phyloP scores from a whole-genome alignment of 2,888 invertebrate genomes.

The Geotrupes spiniger region DNA sequence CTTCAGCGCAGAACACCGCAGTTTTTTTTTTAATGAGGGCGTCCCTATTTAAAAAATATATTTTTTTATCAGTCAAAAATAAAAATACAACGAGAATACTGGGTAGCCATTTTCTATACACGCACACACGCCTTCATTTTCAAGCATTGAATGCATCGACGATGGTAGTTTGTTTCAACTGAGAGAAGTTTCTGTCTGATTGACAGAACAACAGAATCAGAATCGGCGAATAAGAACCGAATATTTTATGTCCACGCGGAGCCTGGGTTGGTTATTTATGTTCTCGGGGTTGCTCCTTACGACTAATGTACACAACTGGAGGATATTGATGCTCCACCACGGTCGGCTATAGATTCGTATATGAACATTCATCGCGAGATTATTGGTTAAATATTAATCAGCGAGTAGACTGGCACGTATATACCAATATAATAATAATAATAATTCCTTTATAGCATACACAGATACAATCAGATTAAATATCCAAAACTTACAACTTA shows the following conservation, averaged over 20 bases:
- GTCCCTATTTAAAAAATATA: too few relatives aligned
- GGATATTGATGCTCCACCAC: conserved; percentile 9
- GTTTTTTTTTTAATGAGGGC: too few relatives aligned
- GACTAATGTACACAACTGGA: conserved; percentile 5
- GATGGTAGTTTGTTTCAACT: conserved; percentile 10
- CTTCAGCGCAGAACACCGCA: too few relatives aligned
- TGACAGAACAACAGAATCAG: conserved; percentile 43
- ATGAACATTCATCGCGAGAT: too few relatives aligned
- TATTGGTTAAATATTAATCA: too few relatives aligned
- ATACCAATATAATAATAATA: too few relatives aligned
- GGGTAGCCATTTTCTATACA: conserved; percentile 5
- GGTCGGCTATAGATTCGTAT: not conserved
- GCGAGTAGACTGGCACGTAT: too few relatives aligned
- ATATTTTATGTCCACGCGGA: conserved; percentile 27
- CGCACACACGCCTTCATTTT: conserved; percentile 8
- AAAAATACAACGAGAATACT: conserved; percentile 3
- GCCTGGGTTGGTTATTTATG: conserved; percentile 24
- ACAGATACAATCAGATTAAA: too few relatives aligned
- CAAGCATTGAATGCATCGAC: conserved; percentile 11
- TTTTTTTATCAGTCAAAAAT: conserved; percentile 8
- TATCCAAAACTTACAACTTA: too few relatives aligned
- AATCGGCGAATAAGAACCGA: conserved; percentile 42
- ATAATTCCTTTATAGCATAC: too few relatives aligned
- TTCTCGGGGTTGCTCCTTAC: conserved; percentile 10
- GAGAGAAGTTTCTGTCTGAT: conserved; percentile 29